Conservation (phyloP, 2,888 invertebrate species). For the Trimorus sp. region DNA sequence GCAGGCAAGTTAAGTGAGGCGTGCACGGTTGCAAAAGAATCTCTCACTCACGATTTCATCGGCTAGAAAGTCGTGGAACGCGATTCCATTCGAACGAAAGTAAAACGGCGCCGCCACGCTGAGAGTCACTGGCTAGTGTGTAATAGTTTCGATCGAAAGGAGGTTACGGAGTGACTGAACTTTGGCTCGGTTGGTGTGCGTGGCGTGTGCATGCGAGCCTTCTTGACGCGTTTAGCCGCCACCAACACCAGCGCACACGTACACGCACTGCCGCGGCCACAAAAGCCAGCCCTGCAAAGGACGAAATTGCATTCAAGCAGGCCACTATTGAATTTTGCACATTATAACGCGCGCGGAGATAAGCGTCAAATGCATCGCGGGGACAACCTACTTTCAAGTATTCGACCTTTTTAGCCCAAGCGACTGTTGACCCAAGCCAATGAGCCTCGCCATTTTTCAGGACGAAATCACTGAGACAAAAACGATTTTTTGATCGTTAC, state of each 20-base stretch:
- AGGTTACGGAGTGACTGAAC: constrained; percentile 82
- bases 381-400: constrained; percentile 58
- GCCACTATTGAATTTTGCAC: constrained; percentile 57
- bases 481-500: no score
- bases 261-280: constrained; percentile 30
- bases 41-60: constrained; percentile 66
- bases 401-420: constrained; percentile 35
- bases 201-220: constrained; percentile 65
- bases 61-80: constrained; percentile 64
- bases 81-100: constrained; percentile 73
- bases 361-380: constrained; percentile 39
- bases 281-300: constrained; percentile 48
- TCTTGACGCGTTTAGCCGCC: constrained; percentile 60
- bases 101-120: constrained; percentile 71
- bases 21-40: constrained; percentile 62
- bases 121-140: constrained; percentile 80
- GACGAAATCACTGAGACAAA: neutral
- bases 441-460: neutral
- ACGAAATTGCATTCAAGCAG: constrained; percentile 56
- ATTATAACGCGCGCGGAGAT: constrained; percentile 36
- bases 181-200: constrained; percentile 76
- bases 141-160: constrained; percentile 82
- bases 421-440: neutral
- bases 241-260: constrained; percentile 41
- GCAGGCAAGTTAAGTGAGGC: constrained; percentile 40